phyloP scores from a whole-genome alignment of 2,797 vertebrate genomes.

The Chanos chanos region DNA sequence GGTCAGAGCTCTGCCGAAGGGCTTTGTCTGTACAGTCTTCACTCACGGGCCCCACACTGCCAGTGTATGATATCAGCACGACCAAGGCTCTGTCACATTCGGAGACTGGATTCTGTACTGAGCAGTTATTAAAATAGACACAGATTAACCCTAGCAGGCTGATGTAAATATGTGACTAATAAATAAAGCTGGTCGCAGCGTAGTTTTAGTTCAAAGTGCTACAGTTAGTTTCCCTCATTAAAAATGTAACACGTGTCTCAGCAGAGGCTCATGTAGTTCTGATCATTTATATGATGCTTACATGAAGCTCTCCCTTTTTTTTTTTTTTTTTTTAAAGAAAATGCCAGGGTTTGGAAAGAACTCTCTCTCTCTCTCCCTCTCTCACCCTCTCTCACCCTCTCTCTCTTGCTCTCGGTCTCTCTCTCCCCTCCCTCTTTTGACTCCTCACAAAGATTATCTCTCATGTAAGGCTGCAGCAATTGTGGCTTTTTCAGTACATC shows the following conservation, averaged over 20 bases:
- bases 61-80: constrained; percentile 37
- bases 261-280: background rate
- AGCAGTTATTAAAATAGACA: constrained; percentile 9
- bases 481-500: constrained; percentile 1
- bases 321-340: background rate
- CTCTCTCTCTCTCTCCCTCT: too few species aligned
- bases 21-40: constrained; percentile 27
- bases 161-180: constrained; percentile 8
- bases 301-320: too few species aligned
- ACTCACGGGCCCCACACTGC: constrained; percentile 27
- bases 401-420: too few species aligned
- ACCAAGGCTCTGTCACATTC: constrained; percentile 2
- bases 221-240: background rate
- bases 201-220: constrained; percentile 6
- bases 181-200: constrained; percentile 20
- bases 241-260: background rate
- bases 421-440: background rate
- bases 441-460: background rate
- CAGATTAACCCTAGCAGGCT: background rate
- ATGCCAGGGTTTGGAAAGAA: constrained; percentile 1
- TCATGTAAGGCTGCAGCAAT: constrained; percentile 1
- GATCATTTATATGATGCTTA: background rate
- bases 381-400: too few species aligned
- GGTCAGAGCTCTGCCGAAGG: constrained; percentile 1
- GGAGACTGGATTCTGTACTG: background rate